Conservation (phyloP, 2,797 vertebrate genomes). For the Cheirogaleus major region DNA sequence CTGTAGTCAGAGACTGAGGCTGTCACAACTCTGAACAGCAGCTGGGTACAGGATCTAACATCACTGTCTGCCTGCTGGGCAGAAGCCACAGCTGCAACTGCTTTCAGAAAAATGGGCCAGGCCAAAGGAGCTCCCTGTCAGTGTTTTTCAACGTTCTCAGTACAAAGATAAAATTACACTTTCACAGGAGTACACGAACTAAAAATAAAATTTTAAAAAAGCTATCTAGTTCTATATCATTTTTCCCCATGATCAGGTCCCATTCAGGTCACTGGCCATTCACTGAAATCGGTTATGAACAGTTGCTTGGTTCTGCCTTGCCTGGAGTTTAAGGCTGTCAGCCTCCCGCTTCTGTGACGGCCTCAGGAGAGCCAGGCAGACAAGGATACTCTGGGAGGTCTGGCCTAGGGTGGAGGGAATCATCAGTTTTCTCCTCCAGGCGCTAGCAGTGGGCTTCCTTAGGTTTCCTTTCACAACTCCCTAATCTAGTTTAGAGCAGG, state of each 20-base stretch:
- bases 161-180: constrained; percentile 66
- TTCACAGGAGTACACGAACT: constrained; percentile 46
- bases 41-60: background rate
- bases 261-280: constrained; percentile 74
- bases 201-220: constrained; percentile 68
- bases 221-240: constrained; percentile 44
- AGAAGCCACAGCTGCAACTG: constrained; percentile 54
- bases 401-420: background rate
- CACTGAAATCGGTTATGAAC: constrained; percentile 50
- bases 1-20: background rate
- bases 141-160: constrained; percentile 53
- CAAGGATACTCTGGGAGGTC: constrained; percentile 12
- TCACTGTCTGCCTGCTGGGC: constrained; percentile 33
- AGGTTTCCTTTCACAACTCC: background rate
- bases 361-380: background rate
- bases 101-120: constrained; percentile 40
- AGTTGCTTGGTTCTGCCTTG: constrained; percentile 60
- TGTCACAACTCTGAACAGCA: background rate
- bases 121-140: constrained; percentile 56
- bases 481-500: background rate
- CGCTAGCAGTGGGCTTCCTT: background rate
- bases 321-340: constrained; percentile 59
- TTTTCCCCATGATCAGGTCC: constrained; percentile 65
- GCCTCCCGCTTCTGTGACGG: constrained; percentile 23
- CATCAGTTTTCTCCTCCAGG: constrained; percentile 14